Percentiles rank a stretch among this genome's conserved stretches.
These are phyloP conservation scores for Hylaeus anthracinus DNA, from an alignment of 1,140 invertebrate genomes.

Conservation along the genomic window DNA sequence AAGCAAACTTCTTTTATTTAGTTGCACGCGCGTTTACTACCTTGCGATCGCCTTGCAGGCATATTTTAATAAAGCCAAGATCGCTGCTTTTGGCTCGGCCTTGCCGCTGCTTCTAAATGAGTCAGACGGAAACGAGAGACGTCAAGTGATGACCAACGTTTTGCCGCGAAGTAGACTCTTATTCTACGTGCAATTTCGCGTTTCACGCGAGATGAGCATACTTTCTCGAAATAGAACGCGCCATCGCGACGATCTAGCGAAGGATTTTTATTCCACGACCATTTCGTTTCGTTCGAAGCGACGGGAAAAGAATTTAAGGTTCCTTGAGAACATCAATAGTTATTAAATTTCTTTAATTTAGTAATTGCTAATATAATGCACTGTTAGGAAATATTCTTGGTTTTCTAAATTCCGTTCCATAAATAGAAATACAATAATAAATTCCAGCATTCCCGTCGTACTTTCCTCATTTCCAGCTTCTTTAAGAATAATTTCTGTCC, in stretches of 20 bases:
- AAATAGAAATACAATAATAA: no score
- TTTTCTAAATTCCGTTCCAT: no score
- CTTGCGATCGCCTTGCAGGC: constrained; percentile 42
- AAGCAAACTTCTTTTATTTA: constrained; percentile 20
- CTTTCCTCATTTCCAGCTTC: no score
- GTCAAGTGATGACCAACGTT: constrained; percentile 53
- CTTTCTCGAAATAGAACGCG: constrained; percentile 15
- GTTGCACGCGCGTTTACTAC: constrained; percentile 19
- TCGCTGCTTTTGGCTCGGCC: constrained; percentile 60
- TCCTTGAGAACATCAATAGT: no score
- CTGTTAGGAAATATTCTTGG: no score
- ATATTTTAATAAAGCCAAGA: constrained; percentile 61
- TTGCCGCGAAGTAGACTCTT: constrained; percentile 37
- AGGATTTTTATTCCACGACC: no score
- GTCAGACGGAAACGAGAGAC: constrained; percentile 62
- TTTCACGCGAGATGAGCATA: not conserved
- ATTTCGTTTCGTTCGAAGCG: no score
- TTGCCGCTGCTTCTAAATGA: constrained; percentile 58
- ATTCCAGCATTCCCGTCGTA: no score
- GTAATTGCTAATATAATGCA: no score
- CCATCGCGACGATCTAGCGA: not conserved
- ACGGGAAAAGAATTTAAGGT: no score
- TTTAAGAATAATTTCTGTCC: no score
- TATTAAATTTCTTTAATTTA: no score
- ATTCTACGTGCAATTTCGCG: constrained; percentile 36